phyloP scores from a whole-genome alignment of 2,113 vertebrate genomes.

The Suricata suricatta region DNA sequence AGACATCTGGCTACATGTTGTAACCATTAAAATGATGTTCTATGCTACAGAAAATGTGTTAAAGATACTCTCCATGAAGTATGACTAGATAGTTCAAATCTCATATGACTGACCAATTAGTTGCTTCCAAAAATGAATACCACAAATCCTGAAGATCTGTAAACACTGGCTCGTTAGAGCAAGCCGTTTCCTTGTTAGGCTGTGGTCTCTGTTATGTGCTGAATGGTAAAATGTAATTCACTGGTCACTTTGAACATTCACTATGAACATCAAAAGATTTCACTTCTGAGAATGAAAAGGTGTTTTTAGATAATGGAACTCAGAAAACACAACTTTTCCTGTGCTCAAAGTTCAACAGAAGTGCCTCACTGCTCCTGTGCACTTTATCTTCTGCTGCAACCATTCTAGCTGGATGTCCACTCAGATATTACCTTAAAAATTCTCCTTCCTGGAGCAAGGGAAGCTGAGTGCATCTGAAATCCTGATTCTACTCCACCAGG shows the following conservation, averaged over 20 bases:
- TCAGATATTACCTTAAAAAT: background rate
- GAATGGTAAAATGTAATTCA: background rate
- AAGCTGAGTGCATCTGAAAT: background rate
- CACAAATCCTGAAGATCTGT: background rate
- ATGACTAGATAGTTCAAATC: constrained; percentile 37
- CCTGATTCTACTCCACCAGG: background rate
- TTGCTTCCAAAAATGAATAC: constrained; percentile 3
- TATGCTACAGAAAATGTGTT: background rate
- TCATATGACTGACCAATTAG: background rate
- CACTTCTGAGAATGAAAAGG: constrained; percentile 5
- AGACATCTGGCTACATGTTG: background rate
- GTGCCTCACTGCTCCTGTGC: accelerated
- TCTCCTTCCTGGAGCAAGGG: background rate
- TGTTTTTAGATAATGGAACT: background rate
- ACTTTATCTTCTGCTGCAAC: background rate
- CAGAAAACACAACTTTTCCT: background rate
- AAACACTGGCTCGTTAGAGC: background rate
- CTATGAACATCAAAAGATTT: background rate
- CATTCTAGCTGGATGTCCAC: background rate
- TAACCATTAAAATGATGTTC: background rate
- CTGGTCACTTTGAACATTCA: background rate
- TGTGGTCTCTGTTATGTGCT: background rate
- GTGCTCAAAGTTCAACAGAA: background rate
- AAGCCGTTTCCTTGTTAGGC: background rate
- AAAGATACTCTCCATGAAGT: background rate